phyloP scores from a whole-genome alignment of 35 echinoderm and acorn worm genomes.

The Strongylocentrotus purpuratus region DNA sequence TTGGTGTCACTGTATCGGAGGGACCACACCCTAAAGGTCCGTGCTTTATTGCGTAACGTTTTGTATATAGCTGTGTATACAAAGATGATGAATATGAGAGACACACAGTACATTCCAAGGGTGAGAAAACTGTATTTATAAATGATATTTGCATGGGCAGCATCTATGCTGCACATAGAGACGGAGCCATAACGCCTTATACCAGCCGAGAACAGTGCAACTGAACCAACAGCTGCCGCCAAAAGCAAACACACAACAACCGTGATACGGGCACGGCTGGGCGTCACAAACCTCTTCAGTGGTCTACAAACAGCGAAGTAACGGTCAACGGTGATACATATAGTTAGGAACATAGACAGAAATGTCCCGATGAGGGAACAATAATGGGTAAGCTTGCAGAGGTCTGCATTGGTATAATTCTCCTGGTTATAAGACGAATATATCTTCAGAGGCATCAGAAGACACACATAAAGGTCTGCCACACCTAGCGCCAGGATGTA shows the following conservation, averaged over 20 bases:
- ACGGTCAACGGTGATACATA: slow-evolving; percentile 12
- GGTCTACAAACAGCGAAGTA: not conserved
- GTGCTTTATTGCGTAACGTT: not conserved
- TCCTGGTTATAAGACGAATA: not conserved
- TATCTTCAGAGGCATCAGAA: slow-evolving; percentile 5
- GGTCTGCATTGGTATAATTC: not conserved
- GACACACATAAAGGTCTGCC: slow-evolving; percentile 38
- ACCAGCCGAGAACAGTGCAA: slow-evolving; percentile 10
- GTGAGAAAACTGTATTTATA: not conserved
- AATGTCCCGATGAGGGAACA: not conserved
- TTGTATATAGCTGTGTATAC: not conserved
- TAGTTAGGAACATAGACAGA: not conserved
- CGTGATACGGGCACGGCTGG: not conserved
- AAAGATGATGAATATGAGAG: not conserved
- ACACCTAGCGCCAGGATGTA: slow-evolving; percentile 50
- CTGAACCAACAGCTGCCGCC: not conserved
- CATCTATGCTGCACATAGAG: not conserved
- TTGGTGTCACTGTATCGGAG: not conserved
- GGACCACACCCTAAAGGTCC: not conserved
- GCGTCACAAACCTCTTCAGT: not conserved
- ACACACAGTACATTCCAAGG: not conserved
- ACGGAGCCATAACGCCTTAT: not conserved
- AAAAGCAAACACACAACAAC: not conserved
- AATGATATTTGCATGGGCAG: not conserved
- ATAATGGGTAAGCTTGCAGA: not conserved